Percentiles rank a stretch among this genome's conserved stretches.
Conservation (phyloP, 2,888 invertebrate species). For the Cantharis flavilabris region DNA sequence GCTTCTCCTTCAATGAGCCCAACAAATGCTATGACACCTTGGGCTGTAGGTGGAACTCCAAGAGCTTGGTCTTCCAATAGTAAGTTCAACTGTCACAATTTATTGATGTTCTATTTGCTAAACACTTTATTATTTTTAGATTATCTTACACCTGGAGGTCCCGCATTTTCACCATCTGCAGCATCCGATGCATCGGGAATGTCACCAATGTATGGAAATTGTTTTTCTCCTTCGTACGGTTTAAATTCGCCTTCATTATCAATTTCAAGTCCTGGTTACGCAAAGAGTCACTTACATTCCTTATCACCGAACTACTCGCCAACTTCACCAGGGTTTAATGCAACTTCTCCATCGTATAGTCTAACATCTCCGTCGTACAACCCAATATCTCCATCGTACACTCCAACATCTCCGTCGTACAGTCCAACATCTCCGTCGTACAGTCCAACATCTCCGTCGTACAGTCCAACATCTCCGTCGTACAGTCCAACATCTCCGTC, state of each 20-base stretch:
- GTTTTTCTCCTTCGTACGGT: slow-evolving; percentile 70
- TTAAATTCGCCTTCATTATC: slow-evolving; percentile 70
- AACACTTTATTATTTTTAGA: slow-evolving; percentile 62
- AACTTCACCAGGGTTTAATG: slow-evolving; percentile 57
- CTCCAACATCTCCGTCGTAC: background rate
- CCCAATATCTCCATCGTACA: background rate
- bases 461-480: slow-evolving; percentile 69
- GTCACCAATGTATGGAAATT: slow-evolving; percentile 81
- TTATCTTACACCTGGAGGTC: slow-evolving; percentile 97
- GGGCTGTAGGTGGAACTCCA: slow-evolving; percentile 83
- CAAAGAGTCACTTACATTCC: slow-evolving; percentile 43
- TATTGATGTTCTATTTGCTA: slow-evolving; percentile 11
- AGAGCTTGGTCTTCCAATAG: slow-evolving; percentile 82
- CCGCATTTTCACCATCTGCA: slow-evolving; percentile 92
- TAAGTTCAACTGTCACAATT: slow-evolving; percentile 49
- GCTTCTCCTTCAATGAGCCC: slow-evolving; percentile 71
- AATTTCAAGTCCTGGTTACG: slow-evolving; percentile 67
- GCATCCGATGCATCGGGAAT: slow-evolving; percentile 79
- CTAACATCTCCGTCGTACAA: slow-evolving; percentile 54
- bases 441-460: slow-evolving; percentile 36
- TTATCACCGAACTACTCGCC: slow-evolving; percentile 64
- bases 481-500: slow-evolving; percentile 77
- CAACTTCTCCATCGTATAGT: slow-evolving; percentile 67
- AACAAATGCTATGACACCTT: slow-evolving; percentile 86
- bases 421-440: background rate